Percentiles rank a stretch among this genome's conserved stretches.
phyloP scores from a whole-genome alignment of 2,113 vertebrate genomes.

The Rattus rattus region DNA sequence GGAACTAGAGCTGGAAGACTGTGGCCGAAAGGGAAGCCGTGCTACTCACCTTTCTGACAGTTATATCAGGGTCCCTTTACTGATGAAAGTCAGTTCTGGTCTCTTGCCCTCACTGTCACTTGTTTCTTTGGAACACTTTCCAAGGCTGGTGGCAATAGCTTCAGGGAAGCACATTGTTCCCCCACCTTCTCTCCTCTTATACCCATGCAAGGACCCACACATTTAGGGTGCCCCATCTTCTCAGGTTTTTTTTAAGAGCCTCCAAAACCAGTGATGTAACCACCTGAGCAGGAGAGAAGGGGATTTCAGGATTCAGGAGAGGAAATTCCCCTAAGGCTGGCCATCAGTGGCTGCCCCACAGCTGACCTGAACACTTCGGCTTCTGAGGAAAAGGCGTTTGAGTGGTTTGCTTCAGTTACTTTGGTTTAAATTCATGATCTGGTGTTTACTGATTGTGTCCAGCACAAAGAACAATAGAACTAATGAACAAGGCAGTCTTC shows the following conservation, averaged over 20 bases:
- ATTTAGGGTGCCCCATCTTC: not conserved
- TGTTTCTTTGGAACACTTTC: not conserved
- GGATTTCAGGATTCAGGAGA: constrained; percentile 59
- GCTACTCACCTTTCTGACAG: not conserved
- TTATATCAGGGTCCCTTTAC: not conserved
- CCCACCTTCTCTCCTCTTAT: not conserved
- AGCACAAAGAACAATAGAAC: not conserved
- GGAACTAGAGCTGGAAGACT: not conserved
- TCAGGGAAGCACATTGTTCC: not conserved
- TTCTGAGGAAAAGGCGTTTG: not conserved
- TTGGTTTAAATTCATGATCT: not conserved
- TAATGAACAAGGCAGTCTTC: not conserved
- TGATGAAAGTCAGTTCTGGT: not conserved
- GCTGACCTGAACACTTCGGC: not conserved
- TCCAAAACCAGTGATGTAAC: not conserved
- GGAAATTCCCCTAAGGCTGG: constrained; percentile 79
- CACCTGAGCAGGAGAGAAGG: not conserved
- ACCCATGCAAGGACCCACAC: not conserved
- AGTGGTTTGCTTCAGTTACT: not conserved
- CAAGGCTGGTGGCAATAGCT: not conserved
- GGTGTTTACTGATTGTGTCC: not conserved
- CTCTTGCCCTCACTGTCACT: not conserved
- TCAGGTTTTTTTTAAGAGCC: not conserved
- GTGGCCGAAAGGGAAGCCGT: fast-evolving
- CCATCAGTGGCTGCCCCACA: not conserved